Evolutionary conservation across 1,140 invertebrate species (phyloP).

Genomic region (Magallana angulata): DNA sequence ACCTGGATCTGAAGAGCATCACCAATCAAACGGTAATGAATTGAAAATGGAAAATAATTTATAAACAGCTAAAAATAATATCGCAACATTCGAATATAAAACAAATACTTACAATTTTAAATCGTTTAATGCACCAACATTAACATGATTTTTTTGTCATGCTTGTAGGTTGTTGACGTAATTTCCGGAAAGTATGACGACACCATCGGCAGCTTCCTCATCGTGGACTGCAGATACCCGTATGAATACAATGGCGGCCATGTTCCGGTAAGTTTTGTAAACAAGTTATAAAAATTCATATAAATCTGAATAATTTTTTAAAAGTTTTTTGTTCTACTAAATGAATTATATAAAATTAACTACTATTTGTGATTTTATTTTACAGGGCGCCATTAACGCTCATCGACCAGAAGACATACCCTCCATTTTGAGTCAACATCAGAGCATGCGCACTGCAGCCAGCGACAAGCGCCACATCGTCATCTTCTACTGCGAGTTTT

Average conservation of each 20-base stretch:
- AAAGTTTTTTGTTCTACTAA: neutral
- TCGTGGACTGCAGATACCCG: conserved; percentile 88
- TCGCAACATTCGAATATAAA: too few relatives aligned
- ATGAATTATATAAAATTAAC: too few relatives aligned
- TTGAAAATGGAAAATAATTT: conserved; percentile 55
- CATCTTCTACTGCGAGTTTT: conserved; percentile 99
- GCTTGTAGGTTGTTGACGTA: conserved; percentile 46
- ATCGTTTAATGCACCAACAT: neutral
- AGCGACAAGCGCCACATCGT: conserved; percentile 85
- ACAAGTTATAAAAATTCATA: too few relatives aligned
- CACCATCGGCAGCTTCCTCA: conserved; percentile 59
- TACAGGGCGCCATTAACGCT: conserved; percentile 33
- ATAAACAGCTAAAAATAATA: too few relatives aligned
- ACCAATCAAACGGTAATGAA: conserved; percentile 84
- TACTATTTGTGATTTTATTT: neutral
- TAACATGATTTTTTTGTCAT: too few relatives aligned
- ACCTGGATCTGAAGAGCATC: conserved; percentile 92
- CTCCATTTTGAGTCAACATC: neutral
- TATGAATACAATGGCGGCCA: conserved; percentile 98
- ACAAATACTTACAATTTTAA: neutral
- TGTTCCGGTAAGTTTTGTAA: conserved; percentile 81
- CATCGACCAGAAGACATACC: neutral
- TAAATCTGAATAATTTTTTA: neutral
- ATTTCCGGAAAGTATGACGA: conserved; percentile 63
- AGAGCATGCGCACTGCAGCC: neutral